These are phyloP conservation scores for Lamellibrachia luymesi DNA, from an alignment of 1,140 invertebrate genomes.

Conservation along the genomic window DNA sequence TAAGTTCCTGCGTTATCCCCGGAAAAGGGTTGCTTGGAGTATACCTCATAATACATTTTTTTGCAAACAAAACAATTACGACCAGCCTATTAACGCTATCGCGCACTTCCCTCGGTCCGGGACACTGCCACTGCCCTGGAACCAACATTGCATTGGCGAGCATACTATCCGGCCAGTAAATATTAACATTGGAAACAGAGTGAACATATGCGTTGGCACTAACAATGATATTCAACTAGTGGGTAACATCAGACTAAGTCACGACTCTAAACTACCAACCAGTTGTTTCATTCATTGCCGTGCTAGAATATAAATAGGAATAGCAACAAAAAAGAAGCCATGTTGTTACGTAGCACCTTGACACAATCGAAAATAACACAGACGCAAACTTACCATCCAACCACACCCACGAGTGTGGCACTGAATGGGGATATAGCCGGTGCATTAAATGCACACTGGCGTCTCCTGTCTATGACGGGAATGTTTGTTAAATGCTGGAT, in stretches of 20 bases:
- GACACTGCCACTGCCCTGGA: not conserved
- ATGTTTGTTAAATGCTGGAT: not conserved
- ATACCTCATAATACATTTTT: not conserved
- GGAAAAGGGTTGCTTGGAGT: too few species aligned
- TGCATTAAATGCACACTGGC: not conserved
- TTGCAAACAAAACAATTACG: not conserved
- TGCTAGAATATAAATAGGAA: not conserved
- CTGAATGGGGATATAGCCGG: not conserved
- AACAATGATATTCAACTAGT: not conserved
- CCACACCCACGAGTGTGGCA: not conserved
- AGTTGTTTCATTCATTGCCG: not conserved
- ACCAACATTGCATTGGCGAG: not conserved
- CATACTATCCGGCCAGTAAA: not conserved
- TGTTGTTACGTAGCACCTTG: slow-evolving; percentile 4
- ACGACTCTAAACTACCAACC: not conserved
- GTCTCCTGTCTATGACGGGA: not conserved
- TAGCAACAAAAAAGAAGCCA: not conserved
- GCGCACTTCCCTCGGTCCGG: not conserved
- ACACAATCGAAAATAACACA: not conserved
- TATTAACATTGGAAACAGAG: not conserved
- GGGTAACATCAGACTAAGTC: not conserved
- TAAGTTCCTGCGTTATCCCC: too few species aligned
- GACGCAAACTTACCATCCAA: not conserved
- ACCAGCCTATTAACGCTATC: not conserved
- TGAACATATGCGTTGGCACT: not conserved